phyloP scores from a whole-genome alignment of 2,888 invertebrate genomes.

The Hedya salicella region DNA sequence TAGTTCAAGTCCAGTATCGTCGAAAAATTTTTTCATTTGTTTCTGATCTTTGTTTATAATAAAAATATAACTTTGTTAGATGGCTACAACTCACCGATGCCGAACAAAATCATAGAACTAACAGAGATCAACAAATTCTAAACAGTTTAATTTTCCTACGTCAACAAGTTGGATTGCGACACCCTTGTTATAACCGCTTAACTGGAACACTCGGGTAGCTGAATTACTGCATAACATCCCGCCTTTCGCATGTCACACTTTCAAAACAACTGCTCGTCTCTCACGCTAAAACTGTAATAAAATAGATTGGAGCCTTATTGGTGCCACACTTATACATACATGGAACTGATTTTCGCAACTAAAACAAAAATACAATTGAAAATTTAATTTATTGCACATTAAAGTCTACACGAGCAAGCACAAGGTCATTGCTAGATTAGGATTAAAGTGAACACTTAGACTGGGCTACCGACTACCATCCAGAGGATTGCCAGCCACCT shows the following conservation, averaged over 20 bases:
- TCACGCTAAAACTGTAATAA: constrained; percentile 18
- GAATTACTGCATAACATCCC: constrained; percentile 17
- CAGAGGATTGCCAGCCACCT: constrained; percentile 49
- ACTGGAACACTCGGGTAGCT: background rate
- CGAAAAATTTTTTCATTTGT: too few species aligned
- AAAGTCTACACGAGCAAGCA: constrained; percentile 36
- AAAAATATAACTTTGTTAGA: too few species aligned
- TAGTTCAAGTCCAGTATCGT: too few species aligned
- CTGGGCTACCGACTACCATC: constrained; percentile 43
- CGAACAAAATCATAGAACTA: too few species aligned
- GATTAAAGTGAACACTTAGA: background rate
- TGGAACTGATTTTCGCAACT: background rate
- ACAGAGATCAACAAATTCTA: too few species aligned
- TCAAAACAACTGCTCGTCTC: constrained; percentile 6
- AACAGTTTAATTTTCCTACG: background rate
- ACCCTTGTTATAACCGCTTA: constrained; percentile 3
- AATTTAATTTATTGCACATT: constrained; percentile 37
- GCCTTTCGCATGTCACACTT: constrained; percentile 31
- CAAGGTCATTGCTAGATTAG: background rate
- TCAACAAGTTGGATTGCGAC: background rate
- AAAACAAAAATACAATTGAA: constrained; percentile 15
- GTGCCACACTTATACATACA: too few species aligned
- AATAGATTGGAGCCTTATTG: too few species aligned
- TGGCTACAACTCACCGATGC: too few species aligned
- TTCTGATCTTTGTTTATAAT: too few species aligned